These are phyloP conservation scores for Bombus confusus DNA, from an alignment of 1,140 invertebrate genomes.

Conservation along the genomic window DNA sequence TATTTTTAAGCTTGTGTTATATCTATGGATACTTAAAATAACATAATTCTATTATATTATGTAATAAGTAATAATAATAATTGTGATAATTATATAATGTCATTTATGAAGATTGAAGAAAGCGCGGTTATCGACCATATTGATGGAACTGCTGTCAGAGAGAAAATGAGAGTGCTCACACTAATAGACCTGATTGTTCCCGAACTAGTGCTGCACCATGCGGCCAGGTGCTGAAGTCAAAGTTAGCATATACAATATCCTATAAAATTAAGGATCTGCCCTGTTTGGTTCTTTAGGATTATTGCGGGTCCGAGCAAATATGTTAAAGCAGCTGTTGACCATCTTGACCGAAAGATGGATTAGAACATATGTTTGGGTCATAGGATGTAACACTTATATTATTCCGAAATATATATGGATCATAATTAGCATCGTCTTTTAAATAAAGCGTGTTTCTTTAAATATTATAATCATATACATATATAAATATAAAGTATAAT, in stretches of 20 bases:
- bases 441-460: not conserved
- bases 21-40: not conserved
- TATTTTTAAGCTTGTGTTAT: not conserved
- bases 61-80: not conserved
- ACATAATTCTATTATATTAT: not conserved
- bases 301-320: no score
- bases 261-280: no score
- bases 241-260: no score
- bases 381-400: not conserved
- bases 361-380: no score
- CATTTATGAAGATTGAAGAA: not conserved
- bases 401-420: not conserved
- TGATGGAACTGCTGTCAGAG: not conserved
- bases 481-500: not conserved
- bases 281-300: no score
- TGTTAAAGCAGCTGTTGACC: no score
- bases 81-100: not conserved
- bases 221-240: no score
- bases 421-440: not conserved
- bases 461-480: no score
- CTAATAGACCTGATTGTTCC: no score
- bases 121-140: not conserved
- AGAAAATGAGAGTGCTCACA: not conserved
- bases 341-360: no score
- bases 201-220: no score